phyloP scores from a whole-genome alignment of 2,797 vertebrate species.

The Tragelaphus oryx region DNA sequence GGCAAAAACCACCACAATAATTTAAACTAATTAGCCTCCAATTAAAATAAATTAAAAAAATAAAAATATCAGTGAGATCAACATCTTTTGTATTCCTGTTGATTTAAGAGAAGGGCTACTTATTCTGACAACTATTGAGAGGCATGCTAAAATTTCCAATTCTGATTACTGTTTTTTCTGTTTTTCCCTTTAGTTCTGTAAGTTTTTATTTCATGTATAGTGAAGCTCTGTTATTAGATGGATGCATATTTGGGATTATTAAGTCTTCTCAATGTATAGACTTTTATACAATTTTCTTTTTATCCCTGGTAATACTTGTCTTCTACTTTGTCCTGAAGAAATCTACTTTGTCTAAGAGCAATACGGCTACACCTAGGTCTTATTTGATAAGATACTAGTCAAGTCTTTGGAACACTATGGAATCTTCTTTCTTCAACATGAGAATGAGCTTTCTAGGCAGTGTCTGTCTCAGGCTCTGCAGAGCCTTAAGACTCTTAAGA shows the following conservation, averaged over 20 bases:
- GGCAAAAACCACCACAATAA: not conserved
- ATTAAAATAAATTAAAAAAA: not conserved
- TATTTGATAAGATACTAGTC: slow-evolving; percentile 47
- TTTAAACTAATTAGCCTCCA: not conserved
- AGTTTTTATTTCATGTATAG: not conserved
- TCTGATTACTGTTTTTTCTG: not conserved
- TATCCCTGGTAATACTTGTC: not conserved
- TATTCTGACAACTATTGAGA: not conserved
- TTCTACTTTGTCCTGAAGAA: not conserved
- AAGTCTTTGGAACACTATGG: slow-evolving; percentile 26
- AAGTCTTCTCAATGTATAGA: not conserved
- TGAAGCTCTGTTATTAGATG: not conserved
- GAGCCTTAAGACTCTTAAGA: not conserved
- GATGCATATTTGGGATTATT: not conserved
- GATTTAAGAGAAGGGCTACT: not conserved
- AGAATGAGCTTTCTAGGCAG: slow-evolving; percentile 32
- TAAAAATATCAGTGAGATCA: not conserved
- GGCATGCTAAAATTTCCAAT: not conserved
- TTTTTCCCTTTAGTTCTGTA: not conserved
- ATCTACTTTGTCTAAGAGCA: not conserved
- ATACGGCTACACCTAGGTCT: not conserved
- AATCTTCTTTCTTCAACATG: slow-evolving; percentile 27
- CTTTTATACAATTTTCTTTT: not conserved
- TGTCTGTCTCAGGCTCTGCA: slow-evolving; percentile 43
- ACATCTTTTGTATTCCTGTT: not conserved